Conservation (phyloP, 2,888 invertebrate species). For the Nephrotoma appendiculata region DNA sequence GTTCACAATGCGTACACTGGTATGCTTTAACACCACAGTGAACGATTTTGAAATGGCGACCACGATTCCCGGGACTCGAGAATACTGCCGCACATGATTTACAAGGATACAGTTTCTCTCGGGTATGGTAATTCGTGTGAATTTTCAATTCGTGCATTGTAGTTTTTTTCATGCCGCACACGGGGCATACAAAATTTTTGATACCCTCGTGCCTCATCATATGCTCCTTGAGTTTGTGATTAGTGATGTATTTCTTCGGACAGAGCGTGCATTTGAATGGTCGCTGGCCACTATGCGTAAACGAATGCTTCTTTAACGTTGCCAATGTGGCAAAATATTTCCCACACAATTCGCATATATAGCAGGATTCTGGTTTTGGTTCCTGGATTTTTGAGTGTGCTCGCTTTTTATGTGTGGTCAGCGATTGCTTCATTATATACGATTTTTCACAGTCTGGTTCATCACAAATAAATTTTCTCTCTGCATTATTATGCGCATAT, state of each 20-base stretch:
- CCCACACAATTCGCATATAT: constrained; percentile 9
- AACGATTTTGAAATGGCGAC: constrained; percentile 26
- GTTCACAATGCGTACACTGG: constrained; percentile 26
- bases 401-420: constrained; percentile 7
- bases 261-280: constrained; percentile 11
- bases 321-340: constrained; percentile 5
- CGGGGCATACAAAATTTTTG: constrained; percentile 12
- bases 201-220: constrained; percentile 12
- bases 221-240: constrained; percentile 13
- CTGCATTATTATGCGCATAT: background rate
- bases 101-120: constrained; percentile 9
- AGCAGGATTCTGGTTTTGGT: background rate
- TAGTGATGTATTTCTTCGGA: constrained; percentile 9
- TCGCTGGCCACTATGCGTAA: background rate
- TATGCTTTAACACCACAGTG: constrained; percentile 29
- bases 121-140: constrained; percentile 11
- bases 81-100: constrained; percentile 8
- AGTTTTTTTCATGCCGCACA: constrained; percentile 11
- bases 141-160: constrained; percentile 10
- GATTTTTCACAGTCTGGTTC: constrained; percentile 9
- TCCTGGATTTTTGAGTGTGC: background rate
- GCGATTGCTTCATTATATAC: constrained; percentile 9
- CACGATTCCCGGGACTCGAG: constrained; percentile 12
- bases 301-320: constrained; percentile 5
- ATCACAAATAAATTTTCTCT: constrained; percentile 5